Conservation (phyloP, 1,140 invertebrate genomes). For the Linepithema humile region DNA sequence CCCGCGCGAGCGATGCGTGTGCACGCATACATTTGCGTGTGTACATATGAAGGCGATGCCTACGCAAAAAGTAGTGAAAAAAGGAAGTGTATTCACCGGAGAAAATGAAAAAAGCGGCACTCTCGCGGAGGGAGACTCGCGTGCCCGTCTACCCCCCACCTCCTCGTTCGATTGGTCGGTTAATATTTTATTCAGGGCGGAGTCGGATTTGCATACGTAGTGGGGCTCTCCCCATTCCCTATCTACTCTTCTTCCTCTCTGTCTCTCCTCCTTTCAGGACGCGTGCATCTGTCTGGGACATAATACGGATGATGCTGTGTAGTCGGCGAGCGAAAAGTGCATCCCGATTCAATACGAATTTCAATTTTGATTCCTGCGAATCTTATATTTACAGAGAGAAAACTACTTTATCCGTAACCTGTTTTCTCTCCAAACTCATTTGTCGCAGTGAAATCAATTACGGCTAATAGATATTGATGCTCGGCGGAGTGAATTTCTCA, state of each 20-base stretch:
- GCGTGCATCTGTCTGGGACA: slow-evolving; percentile 69
- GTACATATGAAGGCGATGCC: slow-evolving; percentile 29
- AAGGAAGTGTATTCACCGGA: slow-evolving; percentile 34
- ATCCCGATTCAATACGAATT: slow-evolving; percentile 6
- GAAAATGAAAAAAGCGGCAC: slow-evolving; percentile 29
- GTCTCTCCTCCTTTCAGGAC: slow-evolving; percentile 33
- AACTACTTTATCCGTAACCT: too few relatives aligned
- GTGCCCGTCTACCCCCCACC: slow-evolving; percentile 60
- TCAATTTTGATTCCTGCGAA: slow-evolving; percentile 12
- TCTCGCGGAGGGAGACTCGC: slow-evolving; percentile 58
- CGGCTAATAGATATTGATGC: neutral
- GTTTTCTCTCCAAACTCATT: too few relatives aligned
- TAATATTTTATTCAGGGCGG: slow-evolving; percentile 79
- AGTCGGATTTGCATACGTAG: slow-evolving; percentile 77
- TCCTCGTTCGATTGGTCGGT: slow-evolving; percentile 70
- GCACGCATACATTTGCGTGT: slow-evolving; percentile 46
- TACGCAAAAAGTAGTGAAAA: slow-evolving; percentile 49
- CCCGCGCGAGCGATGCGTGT: slow-evolving; percentile 34
- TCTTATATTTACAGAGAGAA: neutral
- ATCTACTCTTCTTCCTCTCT: slow-evolving; percentile 17
- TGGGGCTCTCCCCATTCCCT: slow-evolving; percentile 37
- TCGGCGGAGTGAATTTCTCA: neutral
- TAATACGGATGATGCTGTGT: slow-evolving; percentile 65
- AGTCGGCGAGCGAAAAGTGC: slow-evolving; percentile 43
- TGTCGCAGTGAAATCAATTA: neutral